Conservation (phyloP, 2,797 vertebrate genomes). For the Sebastes flavidus region DNA sequence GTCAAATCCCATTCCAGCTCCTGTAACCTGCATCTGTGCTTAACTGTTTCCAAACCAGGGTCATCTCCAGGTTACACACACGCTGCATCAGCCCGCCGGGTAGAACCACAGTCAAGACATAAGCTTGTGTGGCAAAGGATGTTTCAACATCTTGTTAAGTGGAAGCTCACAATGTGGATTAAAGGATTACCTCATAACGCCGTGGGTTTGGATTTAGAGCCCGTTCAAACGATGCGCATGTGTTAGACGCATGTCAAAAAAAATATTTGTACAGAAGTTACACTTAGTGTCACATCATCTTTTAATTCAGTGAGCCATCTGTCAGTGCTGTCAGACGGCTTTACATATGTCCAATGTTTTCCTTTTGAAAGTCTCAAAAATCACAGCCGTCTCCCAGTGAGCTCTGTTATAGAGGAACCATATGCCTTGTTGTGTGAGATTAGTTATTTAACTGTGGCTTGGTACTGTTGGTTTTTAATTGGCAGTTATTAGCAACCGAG, state of each 20-base stretch:
- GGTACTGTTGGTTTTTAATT: constrained; percentile 31
- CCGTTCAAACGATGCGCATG: constrained; percentile 1
- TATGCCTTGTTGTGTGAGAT: neutral
- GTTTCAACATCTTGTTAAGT: constrained; percentile 1
- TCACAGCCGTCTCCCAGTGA: neutral
- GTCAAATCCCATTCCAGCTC: constrained; percentile 21
- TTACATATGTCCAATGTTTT: neutral
- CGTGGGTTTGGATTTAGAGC: neutral
- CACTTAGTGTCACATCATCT: neutral
- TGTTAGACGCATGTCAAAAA: neutral
- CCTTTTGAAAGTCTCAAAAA: neutral
- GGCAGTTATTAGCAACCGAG: constrained; percentile 39
- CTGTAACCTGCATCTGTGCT: neutral
- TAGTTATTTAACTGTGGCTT: constrained; percentile 7
- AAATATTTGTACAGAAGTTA: neutral
- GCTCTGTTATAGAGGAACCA: neutral
- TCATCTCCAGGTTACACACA: neutral
- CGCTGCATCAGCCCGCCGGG: neutral
- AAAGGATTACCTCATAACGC: constrained; percentile 19
- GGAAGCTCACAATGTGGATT: constrained; percentile 27
- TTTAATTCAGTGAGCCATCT: constrained; percentile 9
- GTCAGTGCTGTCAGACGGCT: neutral
- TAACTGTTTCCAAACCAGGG: neutral
- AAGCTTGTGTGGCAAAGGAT: constrained; percentile 14
- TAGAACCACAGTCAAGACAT: constrained; percentile 3